A percentile compares a stretch with the other conserved stretches of the same genome.
phyloP scores from a whole-genome alignment of 1,140 invertebrate species.

The Diploscapter pachys region DNA sequence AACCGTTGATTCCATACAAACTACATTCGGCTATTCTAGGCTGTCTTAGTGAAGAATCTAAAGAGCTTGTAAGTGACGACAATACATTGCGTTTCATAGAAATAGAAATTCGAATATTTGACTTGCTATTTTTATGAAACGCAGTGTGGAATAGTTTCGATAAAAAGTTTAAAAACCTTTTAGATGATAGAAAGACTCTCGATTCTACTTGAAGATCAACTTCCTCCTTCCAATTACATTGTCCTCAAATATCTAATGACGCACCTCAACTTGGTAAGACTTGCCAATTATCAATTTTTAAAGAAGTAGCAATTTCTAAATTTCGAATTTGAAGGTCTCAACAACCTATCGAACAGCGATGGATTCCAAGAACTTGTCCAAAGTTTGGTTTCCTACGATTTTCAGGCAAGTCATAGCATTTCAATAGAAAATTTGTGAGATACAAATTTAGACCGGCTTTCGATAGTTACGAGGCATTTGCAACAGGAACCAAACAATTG shows the following conservation, averaged over 20 bases:
- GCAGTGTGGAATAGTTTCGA: neutral
- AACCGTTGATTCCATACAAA: constrained; percentile 80
- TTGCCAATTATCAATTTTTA: neutral
- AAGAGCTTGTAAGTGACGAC: neutral
- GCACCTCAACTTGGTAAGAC: constrained; percentile 72
- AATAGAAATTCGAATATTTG: neutral
- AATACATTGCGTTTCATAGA: neutral
- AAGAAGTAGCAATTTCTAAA: neutral
- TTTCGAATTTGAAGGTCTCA: constrained; percentile 18
- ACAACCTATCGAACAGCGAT: constrained; percentile 75
- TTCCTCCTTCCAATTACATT: constrained; percentile 78
- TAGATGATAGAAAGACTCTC: constrained; percentile 18
- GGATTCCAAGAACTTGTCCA: constrained; percentile 91
- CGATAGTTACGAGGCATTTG: too few species aligned
- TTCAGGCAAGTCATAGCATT: constrained; percentile 63
- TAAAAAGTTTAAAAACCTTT: neutral
- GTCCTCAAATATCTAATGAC: constrained; percentile 87
- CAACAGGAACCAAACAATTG: too few species aligned
- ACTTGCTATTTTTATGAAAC: neutral
- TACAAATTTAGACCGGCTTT: too few species aligned
- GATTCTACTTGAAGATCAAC: constrained; percentile 63
- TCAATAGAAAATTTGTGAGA: neutral
- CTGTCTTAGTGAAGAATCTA: constrained; percentile 72
- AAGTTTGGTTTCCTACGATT: constrained; percentile 96
- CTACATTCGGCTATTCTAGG: constrained; percentile 86